Evolutionary conservation across 2,113 vertebrate genomes (phyloP).

Genomic region (Scomber scombrus): DNA sequence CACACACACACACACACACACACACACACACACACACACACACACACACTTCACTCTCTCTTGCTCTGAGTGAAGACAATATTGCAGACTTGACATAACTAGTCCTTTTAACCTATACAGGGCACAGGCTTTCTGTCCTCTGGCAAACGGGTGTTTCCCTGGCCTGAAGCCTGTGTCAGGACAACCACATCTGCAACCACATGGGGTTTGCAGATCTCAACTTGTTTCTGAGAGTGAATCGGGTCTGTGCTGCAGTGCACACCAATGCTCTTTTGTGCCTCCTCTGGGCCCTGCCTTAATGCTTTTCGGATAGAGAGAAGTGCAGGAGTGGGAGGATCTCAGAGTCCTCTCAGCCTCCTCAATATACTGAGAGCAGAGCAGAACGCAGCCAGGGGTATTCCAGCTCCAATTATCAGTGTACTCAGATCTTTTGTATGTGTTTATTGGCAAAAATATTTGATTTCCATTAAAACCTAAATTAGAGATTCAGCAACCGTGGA

Average conservation of each 20-base stretch:
- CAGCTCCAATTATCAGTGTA: slow-evolving; percentile 22
- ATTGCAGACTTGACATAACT: slow-evolving; percentile 52
- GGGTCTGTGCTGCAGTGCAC: slow-evolving; percentile 71
- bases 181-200: slow-evolving; percentile 44
- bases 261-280: slow-evolving; percentile 62
- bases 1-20: slow-evolving; percentile 6
- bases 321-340: slow-evolving; percentile 62
- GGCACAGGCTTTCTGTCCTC: slow-evolving; percentile 28
- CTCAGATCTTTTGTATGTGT: slow-evolving; percentile 10
- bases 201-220: slow-evolving; percentile 51
- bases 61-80: slow-evolving; percentile 51
- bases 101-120: slow-evolving; percentile 38
- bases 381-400: slow-evolving; percentile 13
- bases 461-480: slow-evolving; percentile 17
- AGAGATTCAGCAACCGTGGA: neutral
- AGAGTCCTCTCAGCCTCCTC: slow-evolving; percentile 35
- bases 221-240: slow-evolving; percentile 51
- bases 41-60: slow-evolving; percentile 25
- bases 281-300: slow-evolving; percentile 69
- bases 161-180: slow-evolving; percentile 43
- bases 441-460: slow-evolving; percentile 7
- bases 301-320: slow-evolving; percentile 71
- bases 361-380: slow-evolving; percentile 42
- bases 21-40: slow-evolving; percentile 8
- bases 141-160: slow-evolving; percentile 23